phyloP scores from a whole-genome alignment of 2,797 vertebrate genomes.

The Lepus townsendii region DNA sequence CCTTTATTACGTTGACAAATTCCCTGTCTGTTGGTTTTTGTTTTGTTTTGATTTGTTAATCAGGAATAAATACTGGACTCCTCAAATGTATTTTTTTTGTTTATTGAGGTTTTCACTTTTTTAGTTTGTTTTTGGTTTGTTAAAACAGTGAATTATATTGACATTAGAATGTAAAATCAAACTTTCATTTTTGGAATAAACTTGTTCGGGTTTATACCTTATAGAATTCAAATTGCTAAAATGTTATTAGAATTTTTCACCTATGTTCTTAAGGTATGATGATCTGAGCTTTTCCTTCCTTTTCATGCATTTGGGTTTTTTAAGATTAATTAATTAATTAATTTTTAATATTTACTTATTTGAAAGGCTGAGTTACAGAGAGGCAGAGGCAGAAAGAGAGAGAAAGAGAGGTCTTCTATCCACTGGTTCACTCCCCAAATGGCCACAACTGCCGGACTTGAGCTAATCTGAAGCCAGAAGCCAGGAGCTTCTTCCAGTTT shows the following conservation, averaged over 20 bases:
- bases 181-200: neutral
- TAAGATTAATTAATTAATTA: too few species aligned
- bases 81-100: neutral
- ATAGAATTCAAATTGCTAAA: neutral
- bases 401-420: too few species aligned
- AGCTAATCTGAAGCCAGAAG: too few species aligned
- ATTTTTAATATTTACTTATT: too few species aligned
- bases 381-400: too few species aligned
- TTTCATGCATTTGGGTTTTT: too few species aligned
- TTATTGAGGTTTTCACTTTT: neutral
- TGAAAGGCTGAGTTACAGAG: too few species aligned
- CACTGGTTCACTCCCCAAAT: too few species aligned
- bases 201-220: neutral
- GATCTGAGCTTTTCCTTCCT: neutral
- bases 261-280: neutral
- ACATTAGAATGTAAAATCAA: neutral
- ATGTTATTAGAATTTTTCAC: neutral
- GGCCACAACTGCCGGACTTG: too few species aligned
- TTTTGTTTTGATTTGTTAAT: neutral
- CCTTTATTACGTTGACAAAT: neutral
- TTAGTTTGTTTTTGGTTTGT: neutral
- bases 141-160: conserved; percentile 2
- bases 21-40: neutral
- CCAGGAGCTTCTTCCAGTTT: too few species aligned
- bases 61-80: neutral